Percentiles rank a stretch among this genome's conserved stretches.
phyloP scores from a whole-genome alignment of 2,113 vertebrate genomes.

The Phoxinus phoxinus region DNA sequence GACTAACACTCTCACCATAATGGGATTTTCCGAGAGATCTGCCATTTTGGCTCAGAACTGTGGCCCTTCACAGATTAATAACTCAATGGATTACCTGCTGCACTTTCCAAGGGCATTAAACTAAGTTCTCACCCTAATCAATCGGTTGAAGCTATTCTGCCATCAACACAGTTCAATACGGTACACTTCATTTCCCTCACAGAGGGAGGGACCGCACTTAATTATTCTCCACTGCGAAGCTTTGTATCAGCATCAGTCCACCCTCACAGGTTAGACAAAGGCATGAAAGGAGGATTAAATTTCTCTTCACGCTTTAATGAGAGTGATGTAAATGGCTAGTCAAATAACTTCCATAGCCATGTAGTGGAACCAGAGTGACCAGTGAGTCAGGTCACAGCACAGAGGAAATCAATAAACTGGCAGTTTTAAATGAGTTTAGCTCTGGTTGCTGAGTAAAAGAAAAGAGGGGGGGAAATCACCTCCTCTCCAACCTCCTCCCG shows the following conservation, averaged over 20 bases:
- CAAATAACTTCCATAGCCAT: constrained; percentile 20
- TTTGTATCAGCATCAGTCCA: constrained; percentile 58
- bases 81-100: constrained; percentile 76
- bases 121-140: constrained; percentile 70
- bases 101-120: constrained; percentile 77
- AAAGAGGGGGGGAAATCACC: neutral
- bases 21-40: constrained; percentile 63
- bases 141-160: constrained; percentile 68
- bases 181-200: constrained; percentile 74
- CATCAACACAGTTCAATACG: constrained; percentile 72
- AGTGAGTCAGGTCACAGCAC: neutral
- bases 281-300: constrained; percentile 36
- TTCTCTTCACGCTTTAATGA: constrained; percentile 24
- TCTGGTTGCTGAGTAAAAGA: neutral
- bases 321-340: constrained; percentile 42
- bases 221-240: constrained; percentile 66
- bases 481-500: neutral
- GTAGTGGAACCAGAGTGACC: constrained; percentile 42
- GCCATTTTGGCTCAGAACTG: constrained; percentile 64
- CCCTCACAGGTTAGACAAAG: constrained; percentile 58
- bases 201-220: constrained; percentile 61
- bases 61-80: constrained; percentile 75
- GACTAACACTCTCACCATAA: constrained; percentile 43
- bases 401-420: constrained; percentile 11
- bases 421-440: neutral